Conservation (phyloP, 1,140 invertebrate genomes). For the Calephelis virginiensis region DNA sequence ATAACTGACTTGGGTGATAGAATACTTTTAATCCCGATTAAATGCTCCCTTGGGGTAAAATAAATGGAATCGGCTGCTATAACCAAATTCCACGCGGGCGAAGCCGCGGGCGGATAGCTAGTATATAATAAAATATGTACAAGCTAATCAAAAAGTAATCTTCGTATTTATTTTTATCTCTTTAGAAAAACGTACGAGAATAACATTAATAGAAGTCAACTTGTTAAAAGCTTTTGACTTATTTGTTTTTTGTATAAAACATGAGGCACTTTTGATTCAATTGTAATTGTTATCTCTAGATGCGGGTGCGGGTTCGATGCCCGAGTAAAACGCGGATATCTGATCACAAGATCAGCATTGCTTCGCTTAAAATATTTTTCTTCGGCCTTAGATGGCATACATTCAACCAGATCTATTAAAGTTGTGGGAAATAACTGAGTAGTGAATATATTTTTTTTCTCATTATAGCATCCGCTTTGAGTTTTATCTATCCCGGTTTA, state of each 20-base stretch:
- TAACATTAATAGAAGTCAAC: too few species aligned
- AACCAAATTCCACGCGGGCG: too few species aligned
- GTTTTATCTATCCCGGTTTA: constrained; percentile 9
- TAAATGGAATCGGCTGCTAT: too few species aligned
- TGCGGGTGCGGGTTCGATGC: constrained; percentile 24
- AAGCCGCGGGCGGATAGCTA: too few species aligned
- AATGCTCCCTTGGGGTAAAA: too few species aligned
- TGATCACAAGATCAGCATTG: constrained; percentile 33
- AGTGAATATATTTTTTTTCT: constrained; percentile 19
- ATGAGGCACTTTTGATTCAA: constrained; percentile 21
- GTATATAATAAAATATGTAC: too few species aligned
- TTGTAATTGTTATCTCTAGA: constrained; percentile 26
- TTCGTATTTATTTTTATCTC: too few species aligned
- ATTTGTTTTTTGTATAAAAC: constrained; percentile 15
- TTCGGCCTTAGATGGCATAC: constrained; percentile 34
- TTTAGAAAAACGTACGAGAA: too few species aligned
- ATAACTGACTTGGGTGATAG: too few species aligned
- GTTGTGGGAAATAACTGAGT: constrained; percentile 9
- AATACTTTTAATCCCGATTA: too few species aligned
- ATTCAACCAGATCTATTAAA: constrained; percentile 19
- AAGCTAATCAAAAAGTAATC: too few species aligned
- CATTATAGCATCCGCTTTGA: constrained; percentile 20
- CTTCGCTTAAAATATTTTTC: constrained; percentile 24
- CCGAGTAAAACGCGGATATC: constrained; percentile 41
- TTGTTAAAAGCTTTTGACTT: not conserved